Percentiles rank a stretch among this genome's conserved stretches.
Evolutionary conservation across 2,888 invertebrate genomes (phyloP).

Genomic region (Operophtera brumata): DNA sequence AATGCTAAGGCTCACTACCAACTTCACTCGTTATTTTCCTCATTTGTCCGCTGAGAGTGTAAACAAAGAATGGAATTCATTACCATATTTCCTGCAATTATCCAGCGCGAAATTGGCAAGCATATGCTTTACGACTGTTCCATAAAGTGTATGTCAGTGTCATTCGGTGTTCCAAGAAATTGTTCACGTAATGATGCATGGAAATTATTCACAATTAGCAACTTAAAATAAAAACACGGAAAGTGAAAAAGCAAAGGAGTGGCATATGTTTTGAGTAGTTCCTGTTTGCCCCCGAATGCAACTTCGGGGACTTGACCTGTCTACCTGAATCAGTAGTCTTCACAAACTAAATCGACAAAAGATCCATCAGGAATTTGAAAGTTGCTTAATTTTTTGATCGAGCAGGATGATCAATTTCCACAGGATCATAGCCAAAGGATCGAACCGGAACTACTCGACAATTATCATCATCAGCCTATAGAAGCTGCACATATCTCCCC

Average conservation of each 20-base stretch:
- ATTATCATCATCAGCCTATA: too few species aligned
- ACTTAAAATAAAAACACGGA: not conserved
- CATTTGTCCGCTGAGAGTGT: conserved; percentile 22
- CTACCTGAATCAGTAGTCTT: too few species aligned
- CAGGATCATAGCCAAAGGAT: too few species aligned
- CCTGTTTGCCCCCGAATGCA: too few species aligned
- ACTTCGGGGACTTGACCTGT: too few species aligned
- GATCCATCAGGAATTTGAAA: too few species aligned
- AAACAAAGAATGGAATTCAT: conserved; percentile 29
- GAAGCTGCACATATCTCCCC: too few species aligned
- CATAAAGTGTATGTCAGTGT: conserved; percentile 26
- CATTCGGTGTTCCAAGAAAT: conserved; percentile 17
- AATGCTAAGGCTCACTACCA: conserved; percentile 17
- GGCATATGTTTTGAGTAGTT: not conserved
- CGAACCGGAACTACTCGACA: too few species aligned
- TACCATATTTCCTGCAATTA: conserved; percentile 34
- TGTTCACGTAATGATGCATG: conserved; percentile 5
- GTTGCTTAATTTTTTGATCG: too few species aligned
- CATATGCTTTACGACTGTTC: conserved; percentile 21
- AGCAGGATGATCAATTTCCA: too few species aligned
- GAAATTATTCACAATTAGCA: conserved; percentile 7
- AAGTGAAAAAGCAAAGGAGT: not conserved
- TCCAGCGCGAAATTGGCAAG: conserved; percentile 31
- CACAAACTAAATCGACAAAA: too few species aligned
- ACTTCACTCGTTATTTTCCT: conserved; percentile 13